Percentiles rank a stretch among this genome's conserved stretches.
Conservation (phyloP, 92 coral and sea anemone species). For the Umimayanthus chanpuru region DNA sequence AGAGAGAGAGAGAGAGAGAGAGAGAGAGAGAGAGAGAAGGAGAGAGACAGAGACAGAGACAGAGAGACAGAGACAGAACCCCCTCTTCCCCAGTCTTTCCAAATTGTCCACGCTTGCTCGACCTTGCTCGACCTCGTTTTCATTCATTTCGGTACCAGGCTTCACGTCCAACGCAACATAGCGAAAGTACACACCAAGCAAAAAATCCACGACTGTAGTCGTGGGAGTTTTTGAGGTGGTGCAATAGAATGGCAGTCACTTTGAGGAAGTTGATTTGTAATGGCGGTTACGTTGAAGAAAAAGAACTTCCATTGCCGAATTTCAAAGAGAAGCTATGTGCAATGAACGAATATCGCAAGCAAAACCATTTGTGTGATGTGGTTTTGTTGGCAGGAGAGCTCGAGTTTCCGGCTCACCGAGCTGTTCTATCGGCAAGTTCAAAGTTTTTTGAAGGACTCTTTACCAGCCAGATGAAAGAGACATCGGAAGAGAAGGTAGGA, state of each 20-base stretch:
- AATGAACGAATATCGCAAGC: conserved; percentile 39
- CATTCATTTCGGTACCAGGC: too few species aligned
- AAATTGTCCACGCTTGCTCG: too few species aligned
- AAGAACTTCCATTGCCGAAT: not conserved
- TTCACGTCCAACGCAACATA: too few species aligned
- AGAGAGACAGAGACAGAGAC: too few species aligned
- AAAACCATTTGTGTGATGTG: conserved; percentile 31
- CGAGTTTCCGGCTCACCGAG: conserved; percentile 23
- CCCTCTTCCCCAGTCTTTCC: too few species aligned
- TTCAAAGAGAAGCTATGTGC: not conserved
- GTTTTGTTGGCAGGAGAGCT: not conserved
- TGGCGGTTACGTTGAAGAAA: conserved; percentile 20
- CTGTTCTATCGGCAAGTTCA: conserved; percentile 8
- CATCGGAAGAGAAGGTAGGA: conserved; percentile 18
- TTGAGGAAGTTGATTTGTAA: conserved; percentile 14
- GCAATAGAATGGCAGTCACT: not conserved
- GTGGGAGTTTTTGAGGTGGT: too few species aligned
- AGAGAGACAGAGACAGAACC: too few species aligned
- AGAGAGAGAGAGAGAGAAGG: too few species aligned
- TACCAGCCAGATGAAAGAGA: conserved; percentile 36
- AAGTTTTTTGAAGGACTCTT: conserved; percentile 39
- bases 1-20: too few species aligned
- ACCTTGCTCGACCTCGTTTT: too few species aligned
- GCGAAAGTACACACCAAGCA: too few species aligned
- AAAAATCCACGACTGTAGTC: too few species aligned